A percentile compares a stretch with the other conserved stretches of the same genome.
Evolutionary conservation across 2,113 vertebrate genomes (phyloP).

Genomic region (Paracanthobrama guichenoti): DNA sequence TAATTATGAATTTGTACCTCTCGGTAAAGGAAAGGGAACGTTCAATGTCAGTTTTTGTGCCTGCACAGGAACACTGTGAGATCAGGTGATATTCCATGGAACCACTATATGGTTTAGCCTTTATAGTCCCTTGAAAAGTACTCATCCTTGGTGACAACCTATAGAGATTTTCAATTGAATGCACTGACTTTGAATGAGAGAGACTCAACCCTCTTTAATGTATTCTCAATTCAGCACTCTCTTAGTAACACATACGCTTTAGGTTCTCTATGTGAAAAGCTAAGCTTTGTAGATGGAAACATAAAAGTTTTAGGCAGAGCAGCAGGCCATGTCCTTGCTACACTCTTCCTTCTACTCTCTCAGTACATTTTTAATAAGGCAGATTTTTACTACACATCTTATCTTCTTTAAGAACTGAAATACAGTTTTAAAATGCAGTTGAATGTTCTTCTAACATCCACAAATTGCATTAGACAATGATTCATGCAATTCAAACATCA

Average conservation of each 20-base stretch:
- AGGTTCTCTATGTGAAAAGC: slow-evolving; percentile 1
- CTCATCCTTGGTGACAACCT: neutral
- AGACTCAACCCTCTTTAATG: slow-evolving; percentile 1
- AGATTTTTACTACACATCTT: slow-evolving; percentile 11
- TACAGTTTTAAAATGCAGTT: neutral
- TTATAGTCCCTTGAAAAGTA: neutral
- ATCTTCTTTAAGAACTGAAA: neutral
- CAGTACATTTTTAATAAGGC: slow-evolving; percentile 37
- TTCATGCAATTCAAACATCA: neutral
- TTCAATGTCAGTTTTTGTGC: neutral
- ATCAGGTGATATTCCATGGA: neutral
- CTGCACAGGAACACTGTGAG: neutral
- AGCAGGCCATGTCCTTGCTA: slow-evolving; percentile 25
- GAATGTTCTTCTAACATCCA: neutral
- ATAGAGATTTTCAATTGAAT: neutral
- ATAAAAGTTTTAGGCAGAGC: slow-evolving; percentile 40
- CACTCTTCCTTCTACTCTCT: neutral
- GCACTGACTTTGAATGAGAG: neutral
- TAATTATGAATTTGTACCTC: neutral
- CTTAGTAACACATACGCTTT: slow-evolving; percentile 15
- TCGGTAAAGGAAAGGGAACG: neutral
- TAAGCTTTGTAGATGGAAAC: slow-evolving; percentile 36
- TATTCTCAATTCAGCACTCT: slow-evolving; percentile 16
- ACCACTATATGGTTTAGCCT: neutral
- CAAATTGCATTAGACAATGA: neutral